Evolutionary conservation across 1,140 invertebrate genomes (phyloP), one percentile per base, ranked within the genome.

Genomic region (Proctacanthus coquilletti): DNA sequence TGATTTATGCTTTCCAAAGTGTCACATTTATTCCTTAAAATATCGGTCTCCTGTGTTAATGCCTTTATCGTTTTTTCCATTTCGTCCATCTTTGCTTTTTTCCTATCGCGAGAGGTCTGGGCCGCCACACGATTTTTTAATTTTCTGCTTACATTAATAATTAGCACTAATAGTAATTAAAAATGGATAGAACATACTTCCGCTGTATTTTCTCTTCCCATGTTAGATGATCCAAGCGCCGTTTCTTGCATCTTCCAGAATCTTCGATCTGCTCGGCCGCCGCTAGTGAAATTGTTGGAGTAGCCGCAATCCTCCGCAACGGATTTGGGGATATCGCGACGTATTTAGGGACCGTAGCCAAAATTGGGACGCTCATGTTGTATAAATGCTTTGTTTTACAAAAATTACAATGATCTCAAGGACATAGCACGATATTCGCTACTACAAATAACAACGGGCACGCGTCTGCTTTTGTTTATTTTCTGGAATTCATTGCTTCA

Each of bases 91-190:
- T 80, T 79, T 0, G 83, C 83, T 60, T 96, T 96, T 54, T 97
- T 97, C n/a, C 89, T 72, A 60, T 98, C 94, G 36, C 94, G 69
- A 1, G 93, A 95, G 27, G 85, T 93, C 61, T 98, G 93, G n/a
- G 94, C 94, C 23, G 94, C 93, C 11, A 96, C 87, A 49, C 93
- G 69, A 59, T 97, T 98, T 60, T 96, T 97, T 45, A 97, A 56
- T 68, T 97, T 97, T 60, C 93, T 92, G 54, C 30, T 21, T 4
- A 41, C 6, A 23, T 30, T 36, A 23, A 48, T 18, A 8, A 39
- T 18, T 13, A 2, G 10, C 31, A 11, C 14, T 8, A 15, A 8
- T 1, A 11, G 4, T 2, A 3, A 0, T 5, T 1, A 15, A 15
- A 4, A 5, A 3, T 9, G 3, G 11, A 8, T 21, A 11, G 1